These are phyloP conservation scores for Capitulum mitella DNA, from an alignment of 2,888 invertebrate species.

Conservation along the genomic window DNA sequence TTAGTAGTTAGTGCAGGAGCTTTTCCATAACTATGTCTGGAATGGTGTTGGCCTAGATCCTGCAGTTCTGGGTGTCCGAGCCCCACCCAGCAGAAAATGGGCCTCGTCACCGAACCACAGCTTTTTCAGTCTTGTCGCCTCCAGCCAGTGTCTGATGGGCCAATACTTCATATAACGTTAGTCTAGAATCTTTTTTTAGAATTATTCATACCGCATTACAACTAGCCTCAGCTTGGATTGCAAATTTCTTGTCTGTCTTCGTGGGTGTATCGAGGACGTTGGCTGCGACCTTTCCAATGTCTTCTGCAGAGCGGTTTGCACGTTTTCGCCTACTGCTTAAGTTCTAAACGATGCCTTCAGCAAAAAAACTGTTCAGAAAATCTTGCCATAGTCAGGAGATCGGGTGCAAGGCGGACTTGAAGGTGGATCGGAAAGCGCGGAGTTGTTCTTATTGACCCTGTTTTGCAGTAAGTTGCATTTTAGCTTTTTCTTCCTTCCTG, in stretches of 20 bases:
- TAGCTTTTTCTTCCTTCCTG: no score
- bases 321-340: background rate
- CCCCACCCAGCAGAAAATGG: background rate
- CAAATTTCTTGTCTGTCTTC: background rate
- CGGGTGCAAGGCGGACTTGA: no score
- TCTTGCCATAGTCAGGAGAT: no score
- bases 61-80: background rate
- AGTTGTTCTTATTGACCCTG: no score
- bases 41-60: background rate
- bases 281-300: background rate
- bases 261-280: background rate
- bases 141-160: background rate
- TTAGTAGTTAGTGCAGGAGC: background rate
- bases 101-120: background rate
- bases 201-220: background rate
- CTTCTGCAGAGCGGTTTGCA: background rate
- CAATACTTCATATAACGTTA: background rate
- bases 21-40: background rate
- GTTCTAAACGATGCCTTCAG: background rate
- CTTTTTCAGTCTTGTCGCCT: background rate
- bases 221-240: background rate
- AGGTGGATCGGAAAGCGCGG: no score
- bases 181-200: background rate
- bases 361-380: no score
- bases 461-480: no score